Percentiles rank a stretch among this genome's conserved stretches.
Conservation (phyloP, 2,797 vertebrate species). For the Enteromius thamalakanensis region DNA sequence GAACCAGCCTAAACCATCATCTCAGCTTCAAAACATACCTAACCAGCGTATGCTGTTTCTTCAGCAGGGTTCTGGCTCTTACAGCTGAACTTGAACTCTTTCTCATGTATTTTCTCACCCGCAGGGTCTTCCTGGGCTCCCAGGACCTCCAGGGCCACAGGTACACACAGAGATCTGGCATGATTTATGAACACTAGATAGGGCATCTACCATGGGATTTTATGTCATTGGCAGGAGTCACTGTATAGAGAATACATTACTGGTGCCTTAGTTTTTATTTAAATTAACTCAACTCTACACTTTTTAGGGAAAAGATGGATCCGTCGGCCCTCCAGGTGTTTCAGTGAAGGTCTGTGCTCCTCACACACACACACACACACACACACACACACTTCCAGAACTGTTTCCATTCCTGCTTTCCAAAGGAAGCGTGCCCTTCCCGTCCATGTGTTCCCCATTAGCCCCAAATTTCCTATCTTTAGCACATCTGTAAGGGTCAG, state of each 20-base stretch:
- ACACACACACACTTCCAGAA: slow-evolving; percentile 5
- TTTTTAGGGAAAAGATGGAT: slow-evolving; percentile 70
- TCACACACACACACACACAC: slow-evolving; percentile 3
- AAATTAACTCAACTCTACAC: background rate
- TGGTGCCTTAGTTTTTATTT: background rate
- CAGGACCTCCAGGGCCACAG: slow-evolving; percentile 75
- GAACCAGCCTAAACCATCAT: too few relatives aligned
- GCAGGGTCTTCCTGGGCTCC: slow-evolving; percentile 74
- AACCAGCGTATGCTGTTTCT: too few relatives aligned
- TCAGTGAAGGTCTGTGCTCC: slow-evolving; percentile 66
- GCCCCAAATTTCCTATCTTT: slow-evolving; percentile 40
- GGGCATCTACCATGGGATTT: background rate
- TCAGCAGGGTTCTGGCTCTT: background rate
- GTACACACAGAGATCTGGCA: slow-evolving; percentile 58
- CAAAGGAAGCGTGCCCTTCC: slow-evolving; percentile 51
- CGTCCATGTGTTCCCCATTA: slow-evolving; percentile 57
- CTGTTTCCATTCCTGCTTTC: slow-evolving; percentile 44
- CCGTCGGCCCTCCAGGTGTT: slow-evolving; percentile 60
- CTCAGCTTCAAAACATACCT: too few relatives aligned
- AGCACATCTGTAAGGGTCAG: slow-evolving; percentile 54
- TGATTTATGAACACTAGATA: background rate
- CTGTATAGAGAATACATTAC: background rate
- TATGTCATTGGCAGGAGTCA: background rate
- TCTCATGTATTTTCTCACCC: background rate
- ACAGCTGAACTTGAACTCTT: background rate